Percentiles rank a stretch among this genome's conserved stretches.
Evolutionary conservation across 2,113 vertebrate genomes (phyloP).

Genomic region (Sinocyclocheilus rhinocerous): DNA sequence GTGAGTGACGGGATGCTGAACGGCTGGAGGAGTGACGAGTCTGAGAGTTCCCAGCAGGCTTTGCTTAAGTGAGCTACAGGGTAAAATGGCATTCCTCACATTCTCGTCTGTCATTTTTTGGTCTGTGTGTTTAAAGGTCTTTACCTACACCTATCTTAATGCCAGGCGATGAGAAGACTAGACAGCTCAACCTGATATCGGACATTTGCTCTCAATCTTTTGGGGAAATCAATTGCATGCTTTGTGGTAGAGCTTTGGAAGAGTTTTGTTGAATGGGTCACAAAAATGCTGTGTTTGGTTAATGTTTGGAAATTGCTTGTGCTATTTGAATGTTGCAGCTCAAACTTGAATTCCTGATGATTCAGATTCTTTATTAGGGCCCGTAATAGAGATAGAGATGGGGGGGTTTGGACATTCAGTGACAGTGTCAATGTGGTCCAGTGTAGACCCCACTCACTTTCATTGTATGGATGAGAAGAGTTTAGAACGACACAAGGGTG

Average conservation of each 20-base stretch:
- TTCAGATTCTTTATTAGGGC: neutral
- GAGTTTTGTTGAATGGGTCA: neutral
- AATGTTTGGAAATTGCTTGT: neutral
- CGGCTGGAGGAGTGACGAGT: slow-evolving; percentile 27
- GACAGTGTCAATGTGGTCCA: neutral
- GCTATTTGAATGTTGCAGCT: slow-evolving; percentile 1
- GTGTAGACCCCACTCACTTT: neutral
- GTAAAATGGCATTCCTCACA: slow-evolving; percentile 48
- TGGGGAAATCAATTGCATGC: neutral
- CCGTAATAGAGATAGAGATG: neutral
- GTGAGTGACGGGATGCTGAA: slow-evolving; percentile 10
- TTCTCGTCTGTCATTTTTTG: slow-evolving; percentile 38
- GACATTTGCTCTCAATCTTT: neutral
- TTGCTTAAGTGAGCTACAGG: neutral
- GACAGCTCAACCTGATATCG: slow-evolving; percentile 12
- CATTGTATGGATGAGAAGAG: neutral
- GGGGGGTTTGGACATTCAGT: neutral
- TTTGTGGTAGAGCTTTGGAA: neutral
- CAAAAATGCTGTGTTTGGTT: slow-evolving; percentile 19
- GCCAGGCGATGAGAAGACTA: slow-evolving; percentile 1
- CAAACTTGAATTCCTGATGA: neutral
- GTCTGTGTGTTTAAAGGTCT: slow-evolving; percentile 8
- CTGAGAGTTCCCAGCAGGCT: slow-evolving; percentile 30
- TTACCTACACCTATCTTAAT: slow-evolving; percentile 30
- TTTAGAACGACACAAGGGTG: neutral